Conservation (phyloP, 1,140 invertebrate species). For the Apis mellifera region DNA sequence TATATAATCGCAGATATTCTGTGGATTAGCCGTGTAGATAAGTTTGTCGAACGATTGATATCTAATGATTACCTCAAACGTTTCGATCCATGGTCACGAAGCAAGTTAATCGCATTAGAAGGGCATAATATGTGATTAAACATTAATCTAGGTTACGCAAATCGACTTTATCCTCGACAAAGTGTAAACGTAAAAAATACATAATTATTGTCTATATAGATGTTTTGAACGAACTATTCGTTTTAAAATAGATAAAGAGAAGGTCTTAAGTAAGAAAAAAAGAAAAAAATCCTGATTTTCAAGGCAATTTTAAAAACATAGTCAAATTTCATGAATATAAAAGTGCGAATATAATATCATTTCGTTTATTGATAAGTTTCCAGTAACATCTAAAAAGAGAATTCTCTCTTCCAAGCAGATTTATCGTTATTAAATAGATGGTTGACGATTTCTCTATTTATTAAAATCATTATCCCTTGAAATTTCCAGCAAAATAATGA, state of each 20-base stretch:
- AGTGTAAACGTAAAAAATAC: conserved; percentile 9
- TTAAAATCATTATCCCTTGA: background rate
- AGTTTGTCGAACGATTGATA: background rate
- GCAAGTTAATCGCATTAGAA: conserved; percentile 56
- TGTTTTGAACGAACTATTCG: background rate
- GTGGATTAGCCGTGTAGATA: background rate
- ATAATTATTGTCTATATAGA: background rate
- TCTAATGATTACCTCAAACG: background rate
- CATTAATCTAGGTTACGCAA: conserved; percentile 73
- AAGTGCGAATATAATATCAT: background rate
- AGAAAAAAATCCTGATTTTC: background rate
- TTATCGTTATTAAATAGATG: background rate
- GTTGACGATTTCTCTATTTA: background rate
- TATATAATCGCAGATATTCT: background rate
- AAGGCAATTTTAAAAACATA: background rate
- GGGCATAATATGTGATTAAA: conserved; percentile 69
- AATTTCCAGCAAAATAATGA: background rate
- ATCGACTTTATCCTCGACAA: conserved; percentile 65
- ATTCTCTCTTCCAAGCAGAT: background rate
- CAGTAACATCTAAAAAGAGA: conserved; percentile 4
- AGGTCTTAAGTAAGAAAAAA: background rate
- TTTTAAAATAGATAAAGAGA: background rate
- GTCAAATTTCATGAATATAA: background rate
- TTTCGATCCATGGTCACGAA: conserved; percentile 6
- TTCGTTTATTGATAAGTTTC: conserved; percentile 15